Base-by-base conservation (phyloP, 2,113 vertebrate genomes). In the Cardinalis cardinalis region DNA sequence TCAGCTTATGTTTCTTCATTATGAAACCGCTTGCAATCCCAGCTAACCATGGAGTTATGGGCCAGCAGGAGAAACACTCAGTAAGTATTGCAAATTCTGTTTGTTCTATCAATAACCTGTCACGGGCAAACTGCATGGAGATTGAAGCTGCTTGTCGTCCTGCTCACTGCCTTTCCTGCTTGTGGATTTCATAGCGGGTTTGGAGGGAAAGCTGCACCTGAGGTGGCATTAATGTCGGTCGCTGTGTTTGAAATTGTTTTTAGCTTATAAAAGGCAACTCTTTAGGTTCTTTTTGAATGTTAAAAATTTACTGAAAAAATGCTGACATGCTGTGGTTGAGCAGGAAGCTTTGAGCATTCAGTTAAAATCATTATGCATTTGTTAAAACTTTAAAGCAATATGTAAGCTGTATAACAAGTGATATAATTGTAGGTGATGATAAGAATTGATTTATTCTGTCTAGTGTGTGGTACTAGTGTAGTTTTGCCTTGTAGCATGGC, bases 21-120 rank as follows among this genome's bases (percentile, higher is more conserved):
- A 99, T 99, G 99, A 99, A 99, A 98, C 99, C 99, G 96, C 99
- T 99, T 98, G 98, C 98, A 97, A 94, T 98, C 95, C 97, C 98
- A 97, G 98, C 98, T 98, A 98, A 98, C 98, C 99, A 99, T 99
- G 99, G 98, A 99, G 98, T 99, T 98, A 98, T 98, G 98, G 98
- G 98, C 97, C 99, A 99, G 98, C 98, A 98, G 97, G 99, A 99
- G 97, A 99, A 99, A 96, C 98, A 98, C 94, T 98, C 98, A 97
- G 99, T 99, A 98, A 99, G 99, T 99, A 99, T 96, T 96, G 71
- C 95, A 93, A 96, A 97, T 94, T 96, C 96, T 93, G 96, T 90
- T 95, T 93, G 92, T 95, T 96, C 95, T 96, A 26, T 93, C 65
- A 90, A 76, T 73, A 91, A 94, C 73, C 87, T 91, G 56, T 95